phyloP scores from a whole-genome alignment of 23 tunicate species.

The Ciona savignyi region DNA sequence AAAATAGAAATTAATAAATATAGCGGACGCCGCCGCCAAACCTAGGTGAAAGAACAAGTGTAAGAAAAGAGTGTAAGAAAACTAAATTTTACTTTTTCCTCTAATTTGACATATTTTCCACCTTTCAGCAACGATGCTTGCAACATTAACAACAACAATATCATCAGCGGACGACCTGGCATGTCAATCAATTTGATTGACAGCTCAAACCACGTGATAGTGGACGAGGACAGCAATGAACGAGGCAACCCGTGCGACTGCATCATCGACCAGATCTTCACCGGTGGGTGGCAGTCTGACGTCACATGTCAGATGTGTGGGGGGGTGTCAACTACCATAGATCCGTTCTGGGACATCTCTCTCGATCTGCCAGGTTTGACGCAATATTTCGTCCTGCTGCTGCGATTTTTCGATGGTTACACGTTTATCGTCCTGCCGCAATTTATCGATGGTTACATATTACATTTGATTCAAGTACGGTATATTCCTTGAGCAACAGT shows the following conservation, averaged over 20 bases:
- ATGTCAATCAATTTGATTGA: background rate
- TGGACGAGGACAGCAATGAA: slow-evolving; percentile 36
- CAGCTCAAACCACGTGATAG: background rate
- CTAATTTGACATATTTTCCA: too few species aligned
- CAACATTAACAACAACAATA: slow-evolving; percentile 19
- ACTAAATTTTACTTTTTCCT: too few species aligned
- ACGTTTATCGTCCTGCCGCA: background rate
- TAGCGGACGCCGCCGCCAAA: too few species aligned
- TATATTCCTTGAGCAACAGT: too few species aligned
- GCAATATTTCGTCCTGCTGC: too few species aligned
- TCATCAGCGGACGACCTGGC: slow-evolving; percentile 35
- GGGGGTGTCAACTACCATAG: slow-evolving; percentile 81
- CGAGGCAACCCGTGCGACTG: slow-evolving; percentile 56
- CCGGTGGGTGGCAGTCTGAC: slow-evolving; percentile 96
- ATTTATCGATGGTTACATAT: too few species aligned
- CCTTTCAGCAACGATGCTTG: background rate
- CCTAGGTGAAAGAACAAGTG: too few species aligned
- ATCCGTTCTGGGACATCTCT: slow-evolving; percentile 93
- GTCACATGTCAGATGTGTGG: slow-evolving; percentile 93
- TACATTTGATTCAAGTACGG: too few species aligned
- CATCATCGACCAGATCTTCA: slow-evolving; percentile 89
- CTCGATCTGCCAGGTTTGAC: slow-evolving; percentile 92
- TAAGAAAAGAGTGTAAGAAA: too few species aligned
- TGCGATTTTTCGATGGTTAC: background rate
- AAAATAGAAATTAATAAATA: too few species aligned